Conservation (phyloP, 2,797 vertebrate genomes). For the Muscicapa comitata region DNA sequence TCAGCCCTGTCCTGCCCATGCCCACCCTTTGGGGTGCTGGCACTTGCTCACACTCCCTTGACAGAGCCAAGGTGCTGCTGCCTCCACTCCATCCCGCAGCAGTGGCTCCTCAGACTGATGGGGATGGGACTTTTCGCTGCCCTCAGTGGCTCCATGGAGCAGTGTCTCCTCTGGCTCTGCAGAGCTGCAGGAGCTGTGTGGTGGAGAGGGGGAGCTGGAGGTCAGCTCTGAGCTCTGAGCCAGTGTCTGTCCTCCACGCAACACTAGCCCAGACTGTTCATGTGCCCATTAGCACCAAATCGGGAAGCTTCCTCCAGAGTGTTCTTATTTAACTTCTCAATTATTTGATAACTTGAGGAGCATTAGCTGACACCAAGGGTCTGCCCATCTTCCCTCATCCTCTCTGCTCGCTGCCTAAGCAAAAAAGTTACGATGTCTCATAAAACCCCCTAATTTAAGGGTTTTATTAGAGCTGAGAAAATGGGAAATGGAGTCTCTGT, state of each 20-base stretch:
- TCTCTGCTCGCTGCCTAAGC: fast-evolving
- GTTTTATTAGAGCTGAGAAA: neutral
- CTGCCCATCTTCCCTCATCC: neutral
- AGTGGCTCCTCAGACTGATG: neutral
- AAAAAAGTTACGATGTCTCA: neutral
- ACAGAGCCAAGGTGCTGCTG: neutral
- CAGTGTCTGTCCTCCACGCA: constrained; percentile 25
- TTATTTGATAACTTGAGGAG: constrained; percentile 50
- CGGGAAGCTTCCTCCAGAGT: constrained; percentile 41
- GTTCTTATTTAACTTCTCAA: constrained; percentile 61
- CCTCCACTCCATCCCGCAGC: neutral
- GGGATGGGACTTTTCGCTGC: neutral
- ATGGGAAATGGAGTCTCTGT: neutral
- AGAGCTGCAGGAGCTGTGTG: neutral
- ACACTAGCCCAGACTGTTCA: neutral
- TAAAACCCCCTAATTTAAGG: neutral
- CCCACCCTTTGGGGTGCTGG: neutral
- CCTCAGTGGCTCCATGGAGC: neutral
- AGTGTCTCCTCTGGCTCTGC: neutral
- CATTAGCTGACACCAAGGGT: neutral
- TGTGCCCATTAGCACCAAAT: constrained; percentile 42
- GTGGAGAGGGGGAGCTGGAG: neutral
- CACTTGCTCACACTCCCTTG: neutral
- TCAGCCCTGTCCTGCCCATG: neutral
- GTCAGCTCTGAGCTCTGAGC: neutral